phyloP scores from a whole-genome alignment of 2,113 vertebrate genomes.

The Bufo gargarizans region DNA sequence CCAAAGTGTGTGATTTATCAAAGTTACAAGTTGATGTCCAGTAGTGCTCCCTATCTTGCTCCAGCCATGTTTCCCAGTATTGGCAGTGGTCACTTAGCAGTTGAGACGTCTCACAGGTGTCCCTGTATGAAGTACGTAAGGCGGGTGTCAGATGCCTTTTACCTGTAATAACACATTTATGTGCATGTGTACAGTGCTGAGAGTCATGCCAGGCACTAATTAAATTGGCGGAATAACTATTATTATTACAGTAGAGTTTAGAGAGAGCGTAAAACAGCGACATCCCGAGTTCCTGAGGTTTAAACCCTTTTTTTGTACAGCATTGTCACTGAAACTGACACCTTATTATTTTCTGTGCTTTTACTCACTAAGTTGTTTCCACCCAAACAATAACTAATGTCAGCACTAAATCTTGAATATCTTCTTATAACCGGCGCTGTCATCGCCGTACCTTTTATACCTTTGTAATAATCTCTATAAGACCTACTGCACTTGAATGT shows the following conservation, averaged over 20 bases:
- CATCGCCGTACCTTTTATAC: slow-evolving; percentile 44
- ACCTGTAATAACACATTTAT: neutral
- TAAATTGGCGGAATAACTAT: neutral
- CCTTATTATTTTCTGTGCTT: neutral
- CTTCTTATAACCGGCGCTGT: slow-evolving; percentile 4
- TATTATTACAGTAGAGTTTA: neutral
- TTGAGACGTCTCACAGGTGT: neutral
- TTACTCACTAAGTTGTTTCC: slow-evolving; percentile 18
- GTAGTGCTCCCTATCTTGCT: too few species aligned
- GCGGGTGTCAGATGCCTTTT: neutral
- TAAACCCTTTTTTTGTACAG: slow-evolving; percentile 7
- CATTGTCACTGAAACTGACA: neutral
- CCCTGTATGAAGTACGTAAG: neutral
- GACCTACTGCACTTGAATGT: slow-evolving; percentile 55
- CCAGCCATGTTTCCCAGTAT: neutral
- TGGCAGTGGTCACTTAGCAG: neutral
- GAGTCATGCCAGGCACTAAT: neutral
- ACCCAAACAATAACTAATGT: slow-evolving; percentile 33
- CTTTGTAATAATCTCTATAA: slow-evolving; percentile 45
- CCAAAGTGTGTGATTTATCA: too few species aligned
- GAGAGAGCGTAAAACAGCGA: neutral
- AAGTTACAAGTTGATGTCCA: too few species aligned
- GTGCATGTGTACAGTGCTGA: neutral
- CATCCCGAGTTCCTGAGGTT: neutral
- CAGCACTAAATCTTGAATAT: slow-evolving; percentile 7